These are phyloP conservation scores for Cepaea nemoralis DNA, from an alignment of 1,140 invertebrate species.

Conservation along the genomic window DNA sequence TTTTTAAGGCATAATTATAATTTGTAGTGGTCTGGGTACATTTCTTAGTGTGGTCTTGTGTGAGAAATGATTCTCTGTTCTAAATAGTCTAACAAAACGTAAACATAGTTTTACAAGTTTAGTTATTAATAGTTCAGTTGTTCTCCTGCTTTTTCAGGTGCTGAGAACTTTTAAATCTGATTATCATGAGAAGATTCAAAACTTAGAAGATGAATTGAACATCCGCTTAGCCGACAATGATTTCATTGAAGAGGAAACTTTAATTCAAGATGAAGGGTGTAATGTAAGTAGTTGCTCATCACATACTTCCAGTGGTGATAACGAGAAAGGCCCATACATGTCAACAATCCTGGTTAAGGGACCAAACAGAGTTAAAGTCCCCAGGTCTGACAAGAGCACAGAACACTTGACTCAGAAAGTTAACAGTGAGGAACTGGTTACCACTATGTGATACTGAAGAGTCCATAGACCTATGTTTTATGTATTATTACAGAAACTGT, in stretches of 20 bases:
- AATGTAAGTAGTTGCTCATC: neutral
- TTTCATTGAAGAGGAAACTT: neutral
- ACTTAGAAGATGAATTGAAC: constrained; percentile 31
- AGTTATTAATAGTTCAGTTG: too few species aligned
- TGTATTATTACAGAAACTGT: too few species aligned
- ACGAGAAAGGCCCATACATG: constrained; percentile 28
- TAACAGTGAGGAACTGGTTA: constrained; percentile 46
- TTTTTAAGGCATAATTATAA: too few species aligned
- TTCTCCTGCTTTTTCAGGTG: constrained; percentile 10
- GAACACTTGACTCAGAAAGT: constrained; percentile 23
- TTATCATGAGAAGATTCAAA: constrained; percentile 12
- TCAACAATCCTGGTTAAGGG: constrained; percentile 24
- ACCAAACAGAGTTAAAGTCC: constrained; percentile 15
- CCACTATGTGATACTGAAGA: constrained; percentile 37
- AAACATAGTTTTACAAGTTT: neutral
- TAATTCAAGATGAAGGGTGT: neutral
- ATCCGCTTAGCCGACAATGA: neutral
- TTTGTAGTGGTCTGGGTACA: too few species aligned
- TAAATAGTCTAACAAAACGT: too few species aligned
- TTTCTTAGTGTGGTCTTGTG: too few species aligned
- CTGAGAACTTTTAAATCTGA: constrained; percentile 3
- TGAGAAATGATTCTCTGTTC: too few species aligned
- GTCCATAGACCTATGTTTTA: too few species aligned
- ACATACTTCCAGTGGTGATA: neutral
- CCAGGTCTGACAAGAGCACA: neutral